Conservation (phyloP, 2,888 invertebrate genomes). For the Macroteleia sp. region DNA sequence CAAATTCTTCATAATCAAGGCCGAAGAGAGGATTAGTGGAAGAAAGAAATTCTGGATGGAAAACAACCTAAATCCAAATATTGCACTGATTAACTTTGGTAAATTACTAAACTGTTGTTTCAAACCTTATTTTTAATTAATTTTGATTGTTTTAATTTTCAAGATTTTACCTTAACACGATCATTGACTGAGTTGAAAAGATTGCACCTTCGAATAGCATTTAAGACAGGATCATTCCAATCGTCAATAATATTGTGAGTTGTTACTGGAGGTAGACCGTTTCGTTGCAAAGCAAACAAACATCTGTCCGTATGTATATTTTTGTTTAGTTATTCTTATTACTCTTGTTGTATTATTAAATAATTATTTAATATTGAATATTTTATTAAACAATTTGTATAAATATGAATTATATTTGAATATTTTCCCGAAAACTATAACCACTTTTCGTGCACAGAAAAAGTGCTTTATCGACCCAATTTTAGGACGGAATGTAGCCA, state of each 20-base stretch:
- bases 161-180: constrained; percentile 91
- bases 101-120: no score
- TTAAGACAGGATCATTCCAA: constrained; percentile 94
- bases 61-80: constrained; percentile 91
- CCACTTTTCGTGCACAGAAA: no score
- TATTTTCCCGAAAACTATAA: no score
- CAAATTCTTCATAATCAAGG: constrained; percentile 99
- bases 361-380: no score
- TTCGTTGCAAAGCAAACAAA: constrained; percentile 94
- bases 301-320: no score
- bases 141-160: not conserved
- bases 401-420: no score
- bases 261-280: constrained; percentile 96
- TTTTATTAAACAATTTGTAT: no score
- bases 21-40: constrained; percentile 99
- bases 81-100: no score
- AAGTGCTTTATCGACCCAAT: no score
- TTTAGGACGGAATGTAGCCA: no score
- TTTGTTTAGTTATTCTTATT: no score
- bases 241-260: constrained; percentile 97
- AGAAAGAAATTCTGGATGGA: constrained; percentile 99
- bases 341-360: not conserved
- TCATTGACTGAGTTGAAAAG: constrained; percentile 97
- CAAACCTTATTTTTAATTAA: constrained; percentile 9
- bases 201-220: constrained; percentile 93